Evolutionary conservation across 2,888 invertebrate species (phyloP).

Genomic region (Scrobipalpa costella): DNA sequence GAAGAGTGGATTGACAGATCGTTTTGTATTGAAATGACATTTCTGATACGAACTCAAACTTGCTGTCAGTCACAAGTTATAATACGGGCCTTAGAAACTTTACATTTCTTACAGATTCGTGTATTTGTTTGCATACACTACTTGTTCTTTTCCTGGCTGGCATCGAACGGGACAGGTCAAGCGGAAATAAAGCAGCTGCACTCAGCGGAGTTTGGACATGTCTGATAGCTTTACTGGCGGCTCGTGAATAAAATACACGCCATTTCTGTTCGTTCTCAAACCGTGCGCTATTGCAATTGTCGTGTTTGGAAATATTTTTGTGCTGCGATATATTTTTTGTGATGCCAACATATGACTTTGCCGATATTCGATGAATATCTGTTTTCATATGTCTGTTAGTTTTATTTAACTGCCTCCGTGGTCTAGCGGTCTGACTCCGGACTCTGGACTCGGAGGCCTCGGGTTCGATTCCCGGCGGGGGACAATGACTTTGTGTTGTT

Average conservation of each 20-base stretch:
- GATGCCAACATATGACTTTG: background rate
- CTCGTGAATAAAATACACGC: constrained; percentile 71
- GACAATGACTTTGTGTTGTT: too few species aligned
- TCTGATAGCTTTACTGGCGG: constrained; percentile 70
- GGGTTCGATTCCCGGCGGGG: too few species aligned
- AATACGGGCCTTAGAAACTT: too few species aligned
- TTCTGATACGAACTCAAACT: too few species aligned
- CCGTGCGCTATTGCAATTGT: constrained; percentile 44
- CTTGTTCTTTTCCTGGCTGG: constrained; percentile 38
- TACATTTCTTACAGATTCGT: too few species aligned
- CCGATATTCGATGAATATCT: background rate
- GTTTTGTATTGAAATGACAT: too few species aligned
- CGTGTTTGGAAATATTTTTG: constrained; percentile 35
- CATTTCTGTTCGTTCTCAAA: constrained; percentile 55
- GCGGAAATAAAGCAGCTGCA: constrained; percentile 78
- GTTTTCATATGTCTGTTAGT: too few species aligned
- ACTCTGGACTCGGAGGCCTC: too few species aligned
- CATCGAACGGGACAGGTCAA: constrained; percentile 74
- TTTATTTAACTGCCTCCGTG: too few species aligned
- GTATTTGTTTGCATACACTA: constrained; percentile 13
- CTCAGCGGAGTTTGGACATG: constrained; percentile 75
- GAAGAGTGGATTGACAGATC: too few species aligned
- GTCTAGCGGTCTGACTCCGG: too few species aligned
- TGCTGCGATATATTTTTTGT: constrained; percentile 9
- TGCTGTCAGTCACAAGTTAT: too few species aligned